phyloP scores from a whole-genome alignment of 2,888 invertebrate genomes.

The Acrobasis suavella region DNA sequence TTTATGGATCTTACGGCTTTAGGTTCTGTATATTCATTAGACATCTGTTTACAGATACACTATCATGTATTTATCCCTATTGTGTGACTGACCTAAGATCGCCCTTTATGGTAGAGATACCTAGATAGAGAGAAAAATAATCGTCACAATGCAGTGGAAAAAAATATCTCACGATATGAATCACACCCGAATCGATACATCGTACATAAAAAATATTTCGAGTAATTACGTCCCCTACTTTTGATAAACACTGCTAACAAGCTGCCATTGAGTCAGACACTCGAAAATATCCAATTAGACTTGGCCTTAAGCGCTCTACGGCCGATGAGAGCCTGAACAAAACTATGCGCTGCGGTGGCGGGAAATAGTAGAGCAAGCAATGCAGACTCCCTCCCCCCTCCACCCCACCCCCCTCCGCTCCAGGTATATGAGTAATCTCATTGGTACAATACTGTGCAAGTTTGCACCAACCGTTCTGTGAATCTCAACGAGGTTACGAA shows the following conservation, averaged over 20 bases:
- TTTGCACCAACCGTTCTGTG: conserved; percentile 41
- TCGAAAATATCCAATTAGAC: conserved; percentile 67
- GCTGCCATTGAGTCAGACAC: conserved; percentile 40
- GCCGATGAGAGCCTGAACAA: conserved; percentile 71
- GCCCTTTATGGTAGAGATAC: too few relatives aligned
- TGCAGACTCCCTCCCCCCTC: conserved; percentile 43
- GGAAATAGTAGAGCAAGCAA: conserved; percentile 62
- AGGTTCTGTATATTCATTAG: too few relatives aligned
- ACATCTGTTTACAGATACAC: too few relatives aligned
- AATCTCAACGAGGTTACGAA: conserved; percentile 41
- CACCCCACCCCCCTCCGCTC: conserved; percentile 40
- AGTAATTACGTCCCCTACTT: conserved; percentile 10
- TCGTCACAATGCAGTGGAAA: too few relatives aligned
- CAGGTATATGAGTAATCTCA: conserved; percentile 66
- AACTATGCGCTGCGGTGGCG: conserved; percentile 73
- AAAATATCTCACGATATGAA: neutral
- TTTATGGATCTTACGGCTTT: too few relatives aligned
- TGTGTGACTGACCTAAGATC: too few relatives aligned
- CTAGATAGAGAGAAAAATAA: too few relatives aligned
- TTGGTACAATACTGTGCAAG: conserved; percentile 56
- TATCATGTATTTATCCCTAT: too few relatives aligned
- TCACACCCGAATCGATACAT: neutral
- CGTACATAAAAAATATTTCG: neutral
- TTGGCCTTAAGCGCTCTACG: conserved; percentile 66
- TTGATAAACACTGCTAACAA: conserved; percentile 16